These are phyloP conservation scores for Apistogramma diplotaenia DNA, from an alignment of 2,113 vertebrate species.

Conservation along the genomic window DNA sequence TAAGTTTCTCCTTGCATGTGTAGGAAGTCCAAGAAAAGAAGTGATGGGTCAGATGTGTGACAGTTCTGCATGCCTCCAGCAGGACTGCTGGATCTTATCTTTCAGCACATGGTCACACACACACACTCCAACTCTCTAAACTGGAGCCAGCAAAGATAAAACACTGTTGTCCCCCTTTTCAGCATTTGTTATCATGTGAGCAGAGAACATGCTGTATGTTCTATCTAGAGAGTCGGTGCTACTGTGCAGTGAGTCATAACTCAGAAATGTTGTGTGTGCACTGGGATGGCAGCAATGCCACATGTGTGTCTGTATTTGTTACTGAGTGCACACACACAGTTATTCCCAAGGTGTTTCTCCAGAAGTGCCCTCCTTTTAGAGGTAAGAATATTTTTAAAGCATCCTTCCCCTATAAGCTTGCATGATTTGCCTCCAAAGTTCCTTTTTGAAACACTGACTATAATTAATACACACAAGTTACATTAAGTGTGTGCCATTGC, in stretches of 20 bases:
- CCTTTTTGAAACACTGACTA: neutral
- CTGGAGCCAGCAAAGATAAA: constrained; percentile 9
- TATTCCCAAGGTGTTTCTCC: neutral
- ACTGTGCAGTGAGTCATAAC: constrained; percentile 22
- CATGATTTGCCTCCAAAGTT: neutral
- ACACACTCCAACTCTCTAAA: neutral
- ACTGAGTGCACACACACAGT: neutral
- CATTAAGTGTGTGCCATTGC: neutral
- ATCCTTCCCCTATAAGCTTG: neutral
- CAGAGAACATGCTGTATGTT: constrained; percentile 24
- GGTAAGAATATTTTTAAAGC: neutral
- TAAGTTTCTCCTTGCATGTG: neutral
- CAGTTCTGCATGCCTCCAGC: neutral
- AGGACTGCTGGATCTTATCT: constrained; percentile 10
- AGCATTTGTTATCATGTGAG: neutral
- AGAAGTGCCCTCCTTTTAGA: neutral
- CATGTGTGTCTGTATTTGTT: neutral
- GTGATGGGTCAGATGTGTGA: neutral
- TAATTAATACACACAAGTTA: neutral
- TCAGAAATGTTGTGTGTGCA: constrained; percentile 6
- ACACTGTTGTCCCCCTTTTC: neutral
- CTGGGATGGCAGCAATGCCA: neutral
- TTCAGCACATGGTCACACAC: neutral
- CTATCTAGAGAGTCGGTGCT: neutral
- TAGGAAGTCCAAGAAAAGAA: neutral